These are phyloP conservation scores for Phataginus tricuspis DNA, from an alignment of 2,797 vertebrate species.

Conservation along the genomic window DNA sequence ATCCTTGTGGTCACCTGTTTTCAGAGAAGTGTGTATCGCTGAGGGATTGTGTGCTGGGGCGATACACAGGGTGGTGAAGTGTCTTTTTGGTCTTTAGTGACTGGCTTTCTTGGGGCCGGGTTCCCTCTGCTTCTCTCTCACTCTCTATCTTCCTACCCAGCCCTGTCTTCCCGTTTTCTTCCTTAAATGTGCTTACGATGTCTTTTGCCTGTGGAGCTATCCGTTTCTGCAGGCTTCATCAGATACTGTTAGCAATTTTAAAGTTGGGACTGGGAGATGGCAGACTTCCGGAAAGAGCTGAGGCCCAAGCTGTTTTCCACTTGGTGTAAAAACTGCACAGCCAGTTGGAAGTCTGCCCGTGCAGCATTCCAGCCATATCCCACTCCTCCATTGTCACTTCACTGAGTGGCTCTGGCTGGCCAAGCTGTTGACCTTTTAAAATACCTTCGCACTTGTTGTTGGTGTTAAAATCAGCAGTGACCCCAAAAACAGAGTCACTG, in stretches of 20 bases:
- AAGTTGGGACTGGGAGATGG: background rate
- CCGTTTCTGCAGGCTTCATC: background rate
- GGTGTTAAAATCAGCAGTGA: background rate
- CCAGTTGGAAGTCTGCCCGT: background rate
- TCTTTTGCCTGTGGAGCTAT: background rate
- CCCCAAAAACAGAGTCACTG: background rate
- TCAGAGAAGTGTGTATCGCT: background rate
- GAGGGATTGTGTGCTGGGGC: background rate
- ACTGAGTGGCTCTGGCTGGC: background rate
- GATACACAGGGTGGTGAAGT: background rate
- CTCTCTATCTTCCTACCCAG: background rate
- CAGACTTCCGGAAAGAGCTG: background rate
- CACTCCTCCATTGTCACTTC: background rate
- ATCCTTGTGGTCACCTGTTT: background rate
- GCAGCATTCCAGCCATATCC: background rate
- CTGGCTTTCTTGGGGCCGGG: background rate
- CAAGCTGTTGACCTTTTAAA: conserved; percentile 20
- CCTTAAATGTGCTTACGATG: background rate
- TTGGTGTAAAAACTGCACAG: background rate
- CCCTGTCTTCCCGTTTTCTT: background rate
- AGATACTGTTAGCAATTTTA: background rate
- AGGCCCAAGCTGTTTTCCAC: background rate
- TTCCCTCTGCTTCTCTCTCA: background rate
- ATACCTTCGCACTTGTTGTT: background rate
- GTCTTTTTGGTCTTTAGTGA: background rate